Evolutionary conservation across 2,113 vertebrate species (phyloP), one percentile per base, ranked within the genome.

Genomic region (Osmerus mordax): DNA sequence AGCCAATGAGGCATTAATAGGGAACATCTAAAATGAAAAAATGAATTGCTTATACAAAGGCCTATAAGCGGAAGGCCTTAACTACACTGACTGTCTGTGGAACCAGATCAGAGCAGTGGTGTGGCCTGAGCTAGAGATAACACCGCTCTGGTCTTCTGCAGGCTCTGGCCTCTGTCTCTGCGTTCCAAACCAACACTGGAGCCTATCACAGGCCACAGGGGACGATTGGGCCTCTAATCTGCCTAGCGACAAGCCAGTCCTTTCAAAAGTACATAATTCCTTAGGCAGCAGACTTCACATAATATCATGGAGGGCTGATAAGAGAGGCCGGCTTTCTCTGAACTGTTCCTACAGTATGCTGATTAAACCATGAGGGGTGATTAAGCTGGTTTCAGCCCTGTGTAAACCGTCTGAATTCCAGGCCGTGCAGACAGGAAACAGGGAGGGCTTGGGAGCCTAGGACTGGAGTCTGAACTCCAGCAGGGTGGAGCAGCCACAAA

Each of bases 91-190:
- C 47, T 21, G 11, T 8, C 47, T 18, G 3, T 51, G n/a, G 16
- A 47, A 9, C 41, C 41, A 47, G 41, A 47, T 12, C 41, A 11
- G 41, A 12, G 29, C 41, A n/a, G 58, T 70, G 73, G 28, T 73
- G 75, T 83, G 72, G 58, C 72, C 75, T 70, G 13, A 77, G 36
- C 66, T 63, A 75, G 29, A 67, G 70, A 58, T 72, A 78, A 83
- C 70, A 79, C 6, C 2, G 41, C 41, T 47, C 66, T 65, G 65
- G 53, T 28, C 58, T 28, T 23, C 9, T 2, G 41, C 41, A 47
- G 18, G 65, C 29, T 65, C 53, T 68, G 16, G 21, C 47, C 19
- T 16, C 53, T 52, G 54, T 73, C 25, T 25, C 29, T 47, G 65
- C 41, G 56, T 32, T 72, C 59, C 63, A 68, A 41, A 74, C 36